These are phyloP conservation scores for Toxotes jaculatrix DNA, from an alignment of 2,113 vertebrate species.

Conservation along the genomic window DNA sequence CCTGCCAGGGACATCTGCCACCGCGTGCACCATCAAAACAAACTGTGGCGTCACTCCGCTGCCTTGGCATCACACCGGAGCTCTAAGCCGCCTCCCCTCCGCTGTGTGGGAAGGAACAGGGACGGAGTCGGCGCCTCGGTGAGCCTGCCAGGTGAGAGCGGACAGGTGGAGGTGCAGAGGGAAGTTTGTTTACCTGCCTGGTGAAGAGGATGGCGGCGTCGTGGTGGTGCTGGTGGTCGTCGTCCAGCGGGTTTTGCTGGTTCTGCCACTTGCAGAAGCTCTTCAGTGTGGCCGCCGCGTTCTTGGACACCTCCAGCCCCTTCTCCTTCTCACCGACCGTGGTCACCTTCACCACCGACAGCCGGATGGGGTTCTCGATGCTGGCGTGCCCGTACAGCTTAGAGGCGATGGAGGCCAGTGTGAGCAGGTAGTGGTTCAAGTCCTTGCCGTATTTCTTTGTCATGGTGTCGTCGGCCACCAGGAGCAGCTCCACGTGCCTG, in stretches of 20 bases:
- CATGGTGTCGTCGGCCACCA: conserved; percentile 96
- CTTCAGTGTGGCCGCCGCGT: conserved; percentile 94
- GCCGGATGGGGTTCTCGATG: conserved; percentile 96
- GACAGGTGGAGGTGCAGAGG: conserved; percentile 9
- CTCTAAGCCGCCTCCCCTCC: conserved; percentile 4
- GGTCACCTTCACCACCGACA: conserved; percentile 93
- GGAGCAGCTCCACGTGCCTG: conserved; percentile 95
- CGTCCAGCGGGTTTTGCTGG: conserved; percentile 93
- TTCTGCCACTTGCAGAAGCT: conserved; percentile 99
- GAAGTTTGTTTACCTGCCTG: conserved; percentile 89
- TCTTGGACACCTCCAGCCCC: conserved; percentile 92
- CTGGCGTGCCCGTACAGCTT: conserved; percentile 95
- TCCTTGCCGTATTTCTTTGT: conserved; percentile 91
- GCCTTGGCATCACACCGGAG: conserved; percentile 25
- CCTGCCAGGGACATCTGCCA: conserved; percentile 29
- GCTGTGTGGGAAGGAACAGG: not conserved
- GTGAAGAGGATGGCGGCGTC: conserved; percentile 99
- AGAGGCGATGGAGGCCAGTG: conserved; percentile 94
- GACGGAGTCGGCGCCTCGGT: not conserved
- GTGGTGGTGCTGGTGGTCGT: conserved; percentile 92
- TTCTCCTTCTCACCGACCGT: conserved; percentile 89
- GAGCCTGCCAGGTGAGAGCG: not conserved
- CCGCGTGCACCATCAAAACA: conserved; percentile 58
- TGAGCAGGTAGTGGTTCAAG: conserved; percentile 95
- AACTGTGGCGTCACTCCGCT: conserved; percentile 48